Conservation (phyloP, 2,888 invertebrate genomes). For the Melieria crassipennis region DNA sequence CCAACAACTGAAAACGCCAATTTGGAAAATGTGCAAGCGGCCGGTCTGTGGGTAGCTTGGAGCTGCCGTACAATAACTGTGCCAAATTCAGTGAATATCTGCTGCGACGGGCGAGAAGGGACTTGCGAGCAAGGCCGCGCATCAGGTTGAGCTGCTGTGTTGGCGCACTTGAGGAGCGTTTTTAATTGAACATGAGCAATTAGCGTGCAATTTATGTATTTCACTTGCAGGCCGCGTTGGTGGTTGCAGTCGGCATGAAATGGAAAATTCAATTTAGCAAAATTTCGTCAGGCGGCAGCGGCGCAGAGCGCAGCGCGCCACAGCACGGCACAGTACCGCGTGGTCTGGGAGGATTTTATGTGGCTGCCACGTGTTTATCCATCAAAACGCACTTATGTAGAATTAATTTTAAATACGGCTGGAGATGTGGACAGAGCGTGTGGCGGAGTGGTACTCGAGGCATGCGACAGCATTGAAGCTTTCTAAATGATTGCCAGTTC, state of each 20-base stretch:
- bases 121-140: not conserved
- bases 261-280: conserved; percentile 30
- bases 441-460: not conserved
- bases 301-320: too few species aligned
- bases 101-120: not conserved
- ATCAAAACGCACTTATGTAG: conserved; percentile 58
- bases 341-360: conserved; percentile 33
- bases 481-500: conserved; percentile 54
- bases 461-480: conserved; percentile 49
- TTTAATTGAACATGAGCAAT: conserved; percentile 60
- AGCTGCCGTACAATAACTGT: not conserved
- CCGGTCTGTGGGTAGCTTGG: conserved; percentile 4
- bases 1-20: too few species aligned
- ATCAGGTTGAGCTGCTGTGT: not conserved
- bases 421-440: not conserved
- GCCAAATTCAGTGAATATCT: conserved; percentile 4
- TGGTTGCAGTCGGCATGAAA: not conserved
- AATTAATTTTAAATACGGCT: conserved; percentile 58
- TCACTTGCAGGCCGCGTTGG: conserved; percentile 43
- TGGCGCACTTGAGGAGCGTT: conserved; percentile 38
- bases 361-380: conserved; percentile 47
- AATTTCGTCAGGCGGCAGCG: not conserved
- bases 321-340: too few species aligned
- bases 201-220: conserved; percentile 60
- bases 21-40: not conserved